These are phyloP conservation scores for Ceratina japonica DNA, from an alignment of 1,140 invertebrate species.

Conservation along the genomic window DNA sequence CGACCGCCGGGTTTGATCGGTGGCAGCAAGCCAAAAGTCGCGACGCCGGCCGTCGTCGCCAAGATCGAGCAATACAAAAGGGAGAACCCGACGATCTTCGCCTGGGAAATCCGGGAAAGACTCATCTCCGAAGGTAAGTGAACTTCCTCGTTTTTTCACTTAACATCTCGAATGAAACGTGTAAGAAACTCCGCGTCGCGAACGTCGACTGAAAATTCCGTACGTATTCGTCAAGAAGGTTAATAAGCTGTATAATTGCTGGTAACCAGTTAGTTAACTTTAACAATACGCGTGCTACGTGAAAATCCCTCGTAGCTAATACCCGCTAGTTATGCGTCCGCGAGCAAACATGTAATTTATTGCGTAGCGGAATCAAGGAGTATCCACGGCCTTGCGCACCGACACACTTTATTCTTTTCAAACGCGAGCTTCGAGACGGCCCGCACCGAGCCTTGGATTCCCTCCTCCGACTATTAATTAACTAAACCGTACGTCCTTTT, in stretches of 20 bases:
- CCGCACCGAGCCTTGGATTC: background rate
- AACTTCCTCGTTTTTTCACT: background rate
- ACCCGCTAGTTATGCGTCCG: constrained; percentile 27
- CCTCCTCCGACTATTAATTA: background rate
- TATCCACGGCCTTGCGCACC: constrained; percentile 51
- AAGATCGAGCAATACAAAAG: constrained; percentile 98
- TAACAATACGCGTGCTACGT: constrained; percentile 39
- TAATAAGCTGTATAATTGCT: background rate
- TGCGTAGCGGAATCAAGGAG: constrained; percentile 54
- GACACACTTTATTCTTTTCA: constrained; percentile 42
- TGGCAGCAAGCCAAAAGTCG: constrained; percentile 99
- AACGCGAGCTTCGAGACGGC: background rate
- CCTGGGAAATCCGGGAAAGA: constrained; percentile 96
- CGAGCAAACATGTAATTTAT: constrained; percentile 41
- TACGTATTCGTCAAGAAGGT: too few relatives aligned
- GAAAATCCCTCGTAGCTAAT: constrained; percentile 41
- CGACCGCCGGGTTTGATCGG: constrained; percentile 97
- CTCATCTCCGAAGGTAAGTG: constrained; percentile 95
- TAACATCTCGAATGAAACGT: background rate
- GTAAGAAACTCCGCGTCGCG: too few relatives aligned
- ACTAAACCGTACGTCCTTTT: too few relatives aligned
- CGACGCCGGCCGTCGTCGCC: constrained; percentile 95
- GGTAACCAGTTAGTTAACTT: constrained; percentile 17
- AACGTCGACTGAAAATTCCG: too few relatives aligned
- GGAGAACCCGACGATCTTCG: constrained; percentile 98